Evolutionary conservation across 2,888 invertebrate species (phyloP).

Genomic region (Hirtodrosophila cameraria): DNA sequence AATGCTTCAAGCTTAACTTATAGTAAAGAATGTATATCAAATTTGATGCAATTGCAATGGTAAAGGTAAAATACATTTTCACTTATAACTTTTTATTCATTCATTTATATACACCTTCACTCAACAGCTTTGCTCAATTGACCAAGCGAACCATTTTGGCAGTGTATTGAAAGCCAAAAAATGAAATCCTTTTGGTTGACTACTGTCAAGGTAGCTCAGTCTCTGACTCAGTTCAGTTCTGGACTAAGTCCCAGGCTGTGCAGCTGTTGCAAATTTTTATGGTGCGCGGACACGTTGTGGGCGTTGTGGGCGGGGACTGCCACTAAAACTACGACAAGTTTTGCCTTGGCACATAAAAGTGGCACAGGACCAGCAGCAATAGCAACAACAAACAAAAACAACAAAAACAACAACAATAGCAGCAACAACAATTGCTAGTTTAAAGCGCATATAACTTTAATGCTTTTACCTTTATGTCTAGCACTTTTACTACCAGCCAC

Average conservation of each 20-base stretch:
- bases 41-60: no score
- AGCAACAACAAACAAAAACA: conserved; percentile 16
- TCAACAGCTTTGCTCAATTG: background rate
- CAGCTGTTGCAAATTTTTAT: conserved; percentile 79
- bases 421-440: conserved; percentile 46
- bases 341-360: conserved; percentile 75
- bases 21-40: no score
- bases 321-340: conserved; percentile 73
- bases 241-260: conserved; percentile 55
- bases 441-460: conserved; percentile 79
- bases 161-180: conserved; percentile 53
- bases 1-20: no score
- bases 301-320: conserved; percentile 33
- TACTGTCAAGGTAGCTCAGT: conserved; percentile 71
- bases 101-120: no score
- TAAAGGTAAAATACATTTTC: no score
- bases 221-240: conserved; percentile 35
- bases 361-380: conserved; percentile 38
- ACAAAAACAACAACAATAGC: conserved; percentile 18
- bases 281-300: conserved; percentile 76
- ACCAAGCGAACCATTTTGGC: background rate
- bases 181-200: conserved; percentile 72
- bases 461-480: conserved; percentile 76
- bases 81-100: no score
- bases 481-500: conserved; percentile 67